A percentile compares a stretch with the other conserved stretches of the same genome.
phyloP scores from a whole-genome alignment of 1,140 invertebrate species.

The Rhopalosiphum padi region DNA sequence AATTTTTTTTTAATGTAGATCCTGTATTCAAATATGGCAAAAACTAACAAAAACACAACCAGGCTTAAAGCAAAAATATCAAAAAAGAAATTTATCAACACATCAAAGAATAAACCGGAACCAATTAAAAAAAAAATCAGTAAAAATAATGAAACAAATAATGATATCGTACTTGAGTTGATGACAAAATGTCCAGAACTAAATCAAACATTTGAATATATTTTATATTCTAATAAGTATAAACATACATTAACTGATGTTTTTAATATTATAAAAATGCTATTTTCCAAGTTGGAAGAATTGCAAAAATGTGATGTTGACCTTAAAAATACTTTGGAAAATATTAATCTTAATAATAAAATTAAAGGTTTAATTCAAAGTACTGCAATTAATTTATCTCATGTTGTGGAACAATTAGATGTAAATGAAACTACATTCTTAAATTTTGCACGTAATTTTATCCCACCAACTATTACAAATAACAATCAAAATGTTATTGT shows the following conservation, averaged over 20 bases:
- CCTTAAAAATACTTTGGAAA: slow-evolving; percentile 1
- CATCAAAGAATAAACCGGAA: not conserved
- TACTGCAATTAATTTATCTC: slow-evolving; percentile 51
- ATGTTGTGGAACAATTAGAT: slow-evolving; percentile 50
- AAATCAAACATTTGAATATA: slow-evolving; percentile 52
- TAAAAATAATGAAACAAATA: slow-evolving; percentile 4
- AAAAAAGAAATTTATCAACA: not conserved
- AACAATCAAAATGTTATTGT: not conserved
- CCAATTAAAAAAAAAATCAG: not conserved
- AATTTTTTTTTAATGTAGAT: slow-evolving; percentile 55
- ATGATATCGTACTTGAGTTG: slow-evolving; percentile 10
- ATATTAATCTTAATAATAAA: slow-evolving; percentile 38
- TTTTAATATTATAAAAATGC: slow-evolving; percentile 54
- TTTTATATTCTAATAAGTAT: slow-evolving; percentile 54
- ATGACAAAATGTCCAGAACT: slow-evolving; percentile 26
- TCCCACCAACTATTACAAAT: not conserved
- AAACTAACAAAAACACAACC: not conserved
- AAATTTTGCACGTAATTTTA: slow-evolving; percentile 20
- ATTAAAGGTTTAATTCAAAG: slow-evolving; percentile 49
- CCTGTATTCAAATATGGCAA: not conserved
- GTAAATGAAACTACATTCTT: slow-evolving; percentile 44
- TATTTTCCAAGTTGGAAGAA: slow-evolving; percentile 39
- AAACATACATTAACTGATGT: slow-evolving; percentile 56
- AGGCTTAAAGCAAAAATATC: not conserved
- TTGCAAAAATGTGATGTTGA: slow-evolving; percentile 36